Conservation (phyloP, 2,797 vertebrate species). For the Amphiprion clarkii region DNA sequence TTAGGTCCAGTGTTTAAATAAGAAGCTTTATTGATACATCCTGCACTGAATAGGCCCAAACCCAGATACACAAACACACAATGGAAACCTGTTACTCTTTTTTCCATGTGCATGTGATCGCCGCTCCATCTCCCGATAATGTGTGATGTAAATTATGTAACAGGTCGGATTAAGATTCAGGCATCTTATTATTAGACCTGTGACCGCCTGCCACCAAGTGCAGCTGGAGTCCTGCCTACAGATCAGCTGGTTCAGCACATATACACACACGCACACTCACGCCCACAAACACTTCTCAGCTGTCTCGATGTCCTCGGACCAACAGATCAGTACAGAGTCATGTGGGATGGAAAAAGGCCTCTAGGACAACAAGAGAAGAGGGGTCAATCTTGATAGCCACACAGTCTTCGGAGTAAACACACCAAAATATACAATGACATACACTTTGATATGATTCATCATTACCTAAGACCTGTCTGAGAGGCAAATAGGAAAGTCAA, state of each 20-base stretch:
- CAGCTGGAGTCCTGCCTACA: slow-evolving; percentile 67
- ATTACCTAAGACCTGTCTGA: slow-evolving; percentile 23
- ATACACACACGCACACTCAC: background rate
- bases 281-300: slow-evolving; percentile 46
- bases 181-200: slow-evolving; percentile 77
- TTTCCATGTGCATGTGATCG: slow-evolving; percentile 44
- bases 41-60: slow-evolving; percentile 18
- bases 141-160: slow-evolving; percentile 75
- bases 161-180: slow-evolving; percentile 71
- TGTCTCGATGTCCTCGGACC: slow-evolving; percentile 56
- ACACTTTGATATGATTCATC: slow-evolving; percentile 42
- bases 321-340: slow-evolving; percentile 63
- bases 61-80: slow-evolving; percentile 22
- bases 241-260: slow-evolving; percentile 57
- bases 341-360: slow-evolving; percentile 75
- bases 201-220: slow-evolving; percentile 67
- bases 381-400: slow-evolving; percentile 41
- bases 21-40: slow-evolving; percentile 32
- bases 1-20: slow-evolving; percentile 34
- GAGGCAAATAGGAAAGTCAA: slow-evolving; percentile 18
- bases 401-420: slow-evolving; percentile 41
- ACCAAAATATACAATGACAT: slow-evolving; percentile 8
- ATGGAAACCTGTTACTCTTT: slow-evolving; percentile 28
- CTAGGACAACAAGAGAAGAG: slow-evolving; percentile 49
- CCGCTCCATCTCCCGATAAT: slow-evolving; percentile 46